These are phyloP conservation scores for Ectobius pallidus DNA, from an alignment of 2,888 invertebrate species.

Conservation along the genomic window DNA sequence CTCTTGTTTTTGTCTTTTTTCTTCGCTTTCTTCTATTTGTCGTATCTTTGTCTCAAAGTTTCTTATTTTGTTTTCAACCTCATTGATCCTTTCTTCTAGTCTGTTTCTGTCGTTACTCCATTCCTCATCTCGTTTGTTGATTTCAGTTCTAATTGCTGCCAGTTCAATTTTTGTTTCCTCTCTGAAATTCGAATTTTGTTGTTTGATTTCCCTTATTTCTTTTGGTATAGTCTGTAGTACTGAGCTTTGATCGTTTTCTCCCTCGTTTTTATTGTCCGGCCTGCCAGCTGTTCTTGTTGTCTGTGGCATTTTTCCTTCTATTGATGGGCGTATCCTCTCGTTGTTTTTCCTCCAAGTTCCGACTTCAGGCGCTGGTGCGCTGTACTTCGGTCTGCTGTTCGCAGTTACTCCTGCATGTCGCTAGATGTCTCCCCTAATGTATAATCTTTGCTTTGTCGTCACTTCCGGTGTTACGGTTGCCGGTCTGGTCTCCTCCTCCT, in stretches of 20 bases:
- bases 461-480: too few relatives aligned
- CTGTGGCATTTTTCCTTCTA: not conserved
- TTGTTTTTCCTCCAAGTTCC: not conserved
- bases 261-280: not conserved
- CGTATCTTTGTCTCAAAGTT: not conserved
- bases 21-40: not conserved
- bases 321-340: not conserved
- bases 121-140: constrained; percentile 1
- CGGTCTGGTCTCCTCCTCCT: too few relatives aligned
- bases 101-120: not conserved
- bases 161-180: constrained; percentile 8
- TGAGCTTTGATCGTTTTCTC: not conserved
- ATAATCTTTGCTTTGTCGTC: too few relatives aligned
- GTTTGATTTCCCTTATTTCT: too few relatives aligned
- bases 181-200: not conserved
- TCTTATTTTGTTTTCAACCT: too few relatives aligned
- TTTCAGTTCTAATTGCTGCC: constrained; percentile 1
- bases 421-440: not conserved
- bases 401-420: not conserved
- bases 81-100: too few relatives aligned
- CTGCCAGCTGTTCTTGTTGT: not conserved
- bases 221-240: constrained; percentile 1
- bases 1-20: too few relatives aligned
- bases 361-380: not conserved
- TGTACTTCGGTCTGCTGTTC: not conserved